Conservation (phyloP, 2,113 vertebrate species). For the Stomatorhinus ivindoensis region DNA sequence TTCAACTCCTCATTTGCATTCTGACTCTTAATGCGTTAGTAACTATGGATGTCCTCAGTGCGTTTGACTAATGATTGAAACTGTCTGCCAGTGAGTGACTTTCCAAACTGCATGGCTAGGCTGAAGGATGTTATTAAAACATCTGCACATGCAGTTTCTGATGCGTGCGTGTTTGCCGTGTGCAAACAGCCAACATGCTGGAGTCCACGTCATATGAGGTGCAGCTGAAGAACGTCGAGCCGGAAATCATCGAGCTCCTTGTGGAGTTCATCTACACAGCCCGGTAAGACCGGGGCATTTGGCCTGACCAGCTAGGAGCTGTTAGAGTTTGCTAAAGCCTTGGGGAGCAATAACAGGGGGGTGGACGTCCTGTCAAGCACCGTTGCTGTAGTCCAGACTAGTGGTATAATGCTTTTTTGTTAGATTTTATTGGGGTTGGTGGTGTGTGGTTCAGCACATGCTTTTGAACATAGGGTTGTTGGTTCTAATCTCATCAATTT, state of each 20-base stretch:
- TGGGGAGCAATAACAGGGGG: neutral
- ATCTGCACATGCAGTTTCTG: neutral
- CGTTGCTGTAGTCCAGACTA: neutral
- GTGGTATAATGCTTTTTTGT: neutral
- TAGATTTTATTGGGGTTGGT: neutral
- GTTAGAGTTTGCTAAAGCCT: neutral
- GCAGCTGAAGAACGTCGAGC: constrained; percentile 88
- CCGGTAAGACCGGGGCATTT: constrained; percentile 54
- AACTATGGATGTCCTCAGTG: neutral
- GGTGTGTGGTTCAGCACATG: neutral
- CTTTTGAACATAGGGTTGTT: neutral
- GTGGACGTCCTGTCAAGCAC: neutral
- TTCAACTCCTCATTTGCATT: neutral
- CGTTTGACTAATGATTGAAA: neutral
- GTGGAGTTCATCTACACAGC: constrained; percentile 97
- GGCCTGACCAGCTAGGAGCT: neutral
- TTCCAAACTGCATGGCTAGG: neutral
- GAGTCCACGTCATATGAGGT: constrained; percentile 93
- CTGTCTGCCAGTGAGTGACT: neutral
- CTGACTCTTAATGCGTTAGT: neutral
- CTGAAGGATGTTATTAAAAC: neutral
- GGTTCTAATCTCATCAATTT: neutral
- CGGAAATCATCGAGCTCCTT: constrained; percentile 89
- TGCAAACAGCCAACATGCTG: constrained; percentile 85
- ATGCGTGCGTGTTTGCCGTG: neutral